Percentiles rank a stretch among this genome's conserved stretches.
These are phyloP conservation scores for Sapayoa aenigma DNA, from an alignment of 2,113 vertebrate genomes.

Conservation along the genomic window DNA sequence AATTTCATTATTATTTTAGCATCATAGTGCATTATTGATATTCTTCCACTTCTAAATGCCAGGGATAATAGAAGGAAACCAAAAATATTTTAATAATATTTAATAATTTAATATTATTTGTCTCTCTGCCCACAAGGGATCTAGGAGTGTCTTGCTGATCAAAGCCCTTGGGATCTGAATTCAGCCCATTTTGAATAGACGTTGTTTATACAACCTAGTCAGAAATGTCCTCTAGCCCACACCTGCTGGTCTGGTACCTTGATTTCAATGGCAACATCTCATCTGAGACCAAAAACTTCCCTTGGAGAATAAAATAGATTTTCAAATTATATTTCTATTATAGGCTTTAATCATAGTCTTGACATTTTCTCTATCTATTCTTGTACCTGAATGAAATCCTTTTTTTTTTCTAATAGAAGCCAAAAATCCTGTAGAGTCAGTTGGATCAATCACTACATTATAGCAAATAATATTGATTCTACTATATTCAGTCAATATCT, in stretches of 20 bases:
- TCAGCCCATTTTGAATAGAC: not conserved
- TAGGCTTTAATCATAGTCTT: not conserved
- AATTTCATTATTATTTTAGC: conserved; percentile 13
- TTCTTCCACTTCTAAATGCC: not conserved
- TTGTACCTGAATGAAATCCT: not conserved
- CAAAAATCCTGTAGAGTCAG: not conserved
- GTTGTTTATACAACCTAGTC: not conserved
- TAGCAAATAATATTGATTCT: not conserved
- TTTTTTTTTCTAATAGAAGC: not conserved
- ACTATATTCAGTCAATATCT: not conserved
- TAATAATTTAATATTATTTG: not conserved
- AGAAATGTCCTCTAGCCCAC: not conserved
- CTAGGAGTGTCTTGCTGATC: not conserved
- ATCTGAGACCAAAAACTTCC: not conserved
- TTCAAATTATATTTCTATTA: not conserved
- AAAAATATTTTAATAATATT: not conserved
- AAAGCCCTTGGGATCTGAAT: not conserved
- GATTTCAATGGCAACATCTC: not conserved
- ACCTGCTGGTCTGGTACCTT: not conserved
- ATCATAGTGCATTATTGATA: not conserved
- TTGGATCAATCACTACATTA: not conserved
- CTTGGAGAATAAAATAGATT: not conserved
- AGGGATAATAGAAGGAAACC: not conserved
- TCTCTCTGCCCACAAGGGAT: accelerated
- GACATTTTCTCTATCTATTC: not conserved